Base-by-base conservation (phyloP, 1,140 invertebrate species). In the Drosophila athabasca region DNA sequence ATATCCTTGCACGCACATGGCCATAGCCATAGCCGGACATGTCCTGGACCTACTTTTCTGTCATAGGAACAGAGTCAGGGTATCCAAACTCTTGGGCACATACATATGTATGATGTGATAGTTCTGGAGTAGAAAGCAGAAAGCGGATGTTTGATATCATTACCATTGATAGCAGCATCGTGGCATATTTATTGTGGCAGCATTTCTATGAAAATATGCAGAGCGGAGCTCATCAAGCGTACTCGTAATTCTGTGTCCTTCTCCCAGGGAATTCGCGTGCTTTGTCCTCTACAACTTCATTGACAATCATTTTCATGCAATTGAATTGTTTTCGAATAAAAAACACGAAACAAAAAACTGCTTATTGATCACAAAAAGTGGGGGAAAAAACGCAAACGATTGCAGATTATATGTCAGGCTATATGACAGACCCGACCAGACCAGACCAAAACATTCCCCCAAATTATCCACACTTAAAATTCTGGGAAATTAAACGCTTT, bases 401-500 rank as follows among this genome's bases (percentile, higher is more conserved):
- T 73, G 81, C 77, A 85, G 58, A 73, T 72, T 79, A 67, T 79
- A 87, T 85, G 78, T 87, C 76, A 70, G 64, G 75, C 52, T 66
- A 62, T 68, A 79, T 74, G 60, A 57, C n/a, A n/a, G n/a, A n/a
- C n/a, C n/a, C n/a, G n/a, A n/a, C n/a, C n/a, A 19, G 17, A 19
- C 17, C 55, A 62, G 17, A 39, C 4, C 52, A 24, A 19, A 6
- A 17, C 41, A 53, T 39, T 54, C 58, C 4, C 8, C 53, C 52
- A 15, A 39, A 39, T 39, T 39, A 13, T 39, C 35, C 35, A 13
- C 44, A 58, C 59, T 81, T 67, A 62, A 87, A 81, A 62, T 74
- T 66, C 66, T 79, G 62, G 75, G 62, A 88, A 81, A 88, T 87
- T 79, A 87, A 87, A 87, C 79, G 78, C 69, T 87, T 88, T 87